Conservation (phyloP, 2,113 vertebrate genomes). For the Myrmophylax atrothorax region DNA sequence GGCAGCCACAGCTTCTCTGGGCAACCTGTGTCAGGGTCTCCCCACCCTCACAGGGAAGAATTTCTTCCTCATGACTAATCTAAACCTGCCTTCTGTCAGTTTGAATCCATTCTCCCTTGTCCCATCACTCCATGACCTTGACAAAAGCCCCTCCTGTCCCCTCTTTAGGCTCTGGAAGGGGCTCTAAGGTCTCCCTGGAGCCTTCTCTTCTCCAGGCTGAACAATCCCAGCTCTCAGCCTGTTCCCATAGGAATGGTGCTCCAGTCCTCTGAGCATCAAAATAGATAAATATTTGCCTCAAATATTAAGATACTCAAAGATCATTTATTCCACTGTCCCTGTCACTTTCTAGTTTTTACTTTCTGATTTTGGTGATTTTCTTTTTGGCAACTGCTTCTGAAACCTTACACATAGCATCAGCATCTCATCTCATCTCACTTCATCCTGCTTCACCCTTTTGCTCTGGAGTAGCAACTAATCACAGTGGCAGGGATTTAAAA, state of each 20-base stretch:
- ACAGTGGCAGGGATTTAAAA: background rate
- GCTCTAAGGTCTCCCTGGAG: background rate
- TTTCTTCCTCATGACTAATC: background rate
- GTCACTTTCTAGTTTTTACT: background rate
- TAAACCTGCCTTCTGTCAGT: accelerated
- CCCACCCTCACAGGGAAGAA: accelerated
- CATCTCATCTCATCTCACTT: background rate
- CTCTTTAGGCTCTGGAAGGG: accelerated
- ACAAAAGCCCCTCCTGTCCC: background rate
- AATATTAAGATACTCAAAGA: background rate
- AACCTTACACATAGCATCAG: background rate
- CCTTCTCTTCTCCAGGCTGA: background rate
- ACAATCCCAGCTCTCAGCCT: accelerated
- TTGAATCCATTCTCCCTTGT: background rate
- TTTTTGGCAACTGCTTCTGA: background rate
- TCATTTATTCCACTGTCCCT: background rate
- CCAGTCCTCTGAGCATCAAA: background rate
- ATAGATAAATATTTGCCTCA: background rate
- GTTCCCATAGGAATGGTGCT: background rate
- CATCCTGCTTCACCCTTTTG: background rate
- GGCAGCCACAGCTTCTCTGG: background rate
- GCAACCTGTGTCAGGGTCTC: accelerated
- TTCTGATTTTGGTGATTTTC: background rate
- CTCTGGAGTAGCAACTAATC: background rate
- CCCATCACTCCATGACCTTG: background rate